Evolutionary conservation across 2,113 vertebrate species (phyloP).

Genomic region (Pangasianodon gigas): DNA sequence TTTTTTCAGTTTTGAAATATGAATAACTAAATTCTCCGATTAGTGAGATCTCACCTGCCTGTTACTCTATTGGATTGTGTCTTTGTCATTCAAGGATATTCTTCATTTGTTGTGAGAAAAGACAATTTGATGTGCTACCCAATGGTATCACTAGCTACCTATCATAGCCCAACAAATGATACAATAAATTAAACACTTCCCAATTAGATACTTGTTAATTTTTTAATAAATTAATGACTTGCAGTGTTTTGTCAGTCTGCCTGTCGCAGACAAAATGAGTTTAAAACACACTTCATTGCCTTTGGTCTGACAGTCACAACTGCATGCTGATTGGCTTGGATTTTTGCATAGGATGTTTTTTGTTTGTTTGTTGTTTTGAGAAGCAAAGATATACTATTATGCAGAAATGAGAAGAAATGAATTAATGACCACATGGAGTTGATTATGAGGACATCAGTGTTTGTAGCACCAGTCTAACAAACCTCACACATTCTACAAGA

Average conservation of each 20-base stretch:
- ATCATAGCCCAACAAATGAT: not conserved
- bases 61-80: not conserved
- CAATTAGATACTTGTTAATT: not conserved
- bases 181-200: not conserved
- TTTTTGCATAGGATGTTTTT: not conserved
- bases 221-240: not conserved
- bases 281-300: not conserved
- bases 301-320: not conserved
- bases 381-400: conserved; percentile 30
- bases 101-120: not conserved
- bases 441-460: conserved; percentile 44
- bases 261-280: not conserved
- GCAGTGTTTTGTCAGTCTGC: not conserved
- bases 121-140: not conserved
- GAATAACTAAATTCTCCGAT: not conserved
- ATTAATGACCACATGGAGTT: conserved; percentile 43
- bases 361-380: conserved; percentile 27
- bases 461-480: conserved; percentile 40
- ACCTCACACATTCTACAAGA: conserved; percentile 23
- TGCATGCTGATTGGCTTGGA: conserved; percentile 9
- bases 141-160: not conserved
- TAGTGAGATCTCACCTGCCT: not conserved
- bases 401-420: conserved; percentile 35
- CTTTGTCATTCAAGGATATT: not conserved
- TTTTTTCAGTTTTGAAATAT: not conserved